phyloP scores from a whole-genome alignment of 1,140 invertebrate species.

The Scaptomyza montana region DNA sequence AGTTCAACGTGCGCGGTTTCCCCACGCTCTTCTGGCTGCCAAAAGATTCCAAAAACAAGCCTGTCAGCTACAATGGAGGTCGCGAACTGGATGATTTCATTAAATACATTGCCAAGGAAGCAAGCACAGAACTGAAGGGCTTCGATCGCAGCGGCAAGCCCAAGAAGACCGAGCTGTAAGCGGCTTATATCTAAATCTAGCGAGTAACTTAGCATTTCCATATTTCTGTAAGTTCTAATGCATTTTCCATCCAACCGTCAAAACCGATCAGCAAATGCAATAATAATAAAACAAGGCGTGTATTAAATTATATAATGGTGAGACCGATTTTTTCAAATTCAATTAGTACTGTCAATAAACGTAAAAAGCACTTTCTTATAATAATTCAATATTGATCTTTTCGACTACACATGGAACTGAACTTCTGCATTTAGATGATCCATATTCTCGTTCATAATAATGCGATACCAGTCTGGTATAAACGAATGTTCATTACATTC shows the following conservation, averaged over 20 bases:
- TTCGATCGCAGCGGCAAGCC: slow-evolving; percentile 95
- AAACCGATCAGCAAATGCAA: slow-evolving; percentile 20
- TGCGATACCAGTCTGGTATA: slow-evolving; percentile 53
- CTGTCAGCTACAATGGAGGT: slow-evolving; percentile 97
- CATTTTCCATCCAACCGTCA: slow-evolving; percentile 60
- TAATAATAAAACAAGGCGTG: slow-evolving; percentile 53
- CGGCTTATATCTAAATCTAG: slow-evolving; percentile 39
- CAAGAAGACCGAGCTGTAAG: slow-evolving; percentile 86
- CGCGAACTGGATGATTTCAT: slow-evolving; percentile 97
- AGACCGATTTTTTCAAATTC: slow-evolving; percentile 51
- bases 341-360: slow-evolving; percentile 62
- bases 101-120: slow-evolving; percentile 97
- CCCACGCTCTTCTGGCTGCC: slow-evolving; percentile 98
- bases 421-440: neutral
- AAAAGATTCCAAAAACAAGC: slow-evolving; percentile 91
- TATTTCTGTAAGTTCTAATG: slow-evolving; percentile 81
- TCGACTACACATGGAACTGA: neutral
- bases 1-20: slow-evolving; percentile 97
- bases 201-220: slow-evolving; percentile 73
- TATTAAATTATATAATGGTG: slow-evolving; percentile 76
- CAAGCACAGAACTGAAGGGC: slow-evolving; percentile 94
- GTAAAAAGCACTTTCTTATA: slow-evolving; percentile 50
- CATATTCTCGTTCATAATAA: slow-evolving; percentile 30
- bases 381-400: neutral
- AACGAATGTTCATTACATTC: slow-evolving; percentile 43